Base-by-base conservation (phyloP, 2,797 vertebrate genomes). In the Phalloptychus januarius region DNA sequence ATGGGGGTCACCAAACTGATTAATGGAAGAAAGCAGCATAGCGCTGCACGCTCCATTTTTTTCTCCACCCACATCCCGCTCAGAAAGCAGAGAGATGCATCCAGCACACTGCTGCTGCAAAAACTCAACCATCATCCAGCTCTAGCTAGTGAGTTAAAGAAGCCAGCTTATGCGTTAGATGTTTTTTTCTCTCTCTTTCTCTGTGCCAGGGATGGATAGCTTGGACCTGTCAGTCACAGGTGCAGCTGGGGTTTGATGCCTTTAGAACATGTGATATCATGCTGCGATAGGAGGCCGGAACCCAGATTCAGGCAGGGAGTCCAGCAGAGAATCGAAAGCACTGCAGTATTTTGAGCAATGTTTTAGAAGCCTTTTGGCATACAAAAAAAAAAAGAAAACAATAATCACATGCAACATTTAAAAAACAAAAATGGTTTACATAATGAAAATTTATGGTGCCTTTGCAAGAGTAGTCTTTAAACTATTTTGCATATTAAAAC, bases 11-110 rank as follows among this genome's bases (percentile, higher is more conserved):
- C 73, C 71, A 79, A 79, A 63, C 85, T 93, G 92, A 95, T 94
- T 94, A 94, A 94, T 94, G 93, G 86, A 89, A 79, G 79, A 79
- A 90, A 89, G 85, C 91, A 88, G 82, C 83, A 81, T 78, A 89
- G 80, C 74, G 84, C 79, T 85, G 74, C 79, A 74, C 70, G 79
- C 79, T 89, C 78, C 76, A 76, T 87, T 77, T 85, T 79, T 85
- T 77, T 81, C 75, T 77, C 80, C 70, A 23, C 89, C 87, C 88
- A 87, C 85, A 87, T 85, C 76, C 71, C 61, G 79, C 50, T 75
- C 72, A 50, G 72, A 88, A 82, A 80, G 75, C 80, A 75, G 50
- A 85, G 61, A 80, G 44, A 82, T 50, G 76, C 50, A 86, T 87
- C 74, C 79, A 86, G 85, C 31, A 16, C 54, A 78, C 79, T 63